Evolutionary conservation across 2,113 vertebrate genomes (phyloP).

Genomic region (mouse (Mus musculus)): DNA sequence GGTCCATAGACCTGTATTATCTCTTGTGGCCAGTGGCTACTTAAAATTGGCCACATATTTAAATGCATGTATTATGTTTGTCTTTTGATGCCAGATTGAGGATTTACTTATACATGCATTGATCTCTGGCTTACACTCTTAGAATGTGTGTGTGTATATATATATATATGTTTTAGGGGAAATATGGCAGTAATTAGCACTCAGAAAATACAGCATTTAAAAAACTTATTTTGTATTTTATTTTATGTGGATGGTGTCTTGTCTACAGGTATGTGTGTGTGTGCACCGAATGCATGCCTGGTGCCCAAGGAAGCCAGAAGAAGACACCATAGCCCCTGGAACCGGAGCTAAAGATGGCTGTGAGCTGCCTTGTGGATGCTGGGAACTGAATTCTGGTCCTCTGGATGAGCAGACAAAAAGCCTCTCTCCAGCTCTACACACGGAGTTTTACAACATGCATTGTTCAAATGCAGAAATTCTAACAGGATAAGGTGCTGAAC

Average conservation of each 20-base stretch:
- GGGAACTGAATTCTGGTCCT: neutral
- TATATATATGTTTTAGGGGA: neutral
- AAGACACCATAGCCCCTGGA: neutral
- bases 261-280: neutral
- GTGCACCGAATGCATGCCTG: too few species aligned
- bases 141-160: neutral
- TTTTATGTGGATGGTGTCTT: neutral
- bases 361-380: neutral
- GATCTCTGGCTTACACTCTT: conserved; percentile 1
- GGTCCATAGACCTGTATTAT: neutral
- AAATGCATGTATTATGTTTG: neutral
- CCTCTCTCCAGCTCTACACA: neutral
- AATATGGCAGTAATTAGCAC: neutral
- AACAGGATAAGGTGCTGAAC: neutral
- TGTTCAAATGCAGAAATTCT: conserved; percentile 14
- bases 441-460: neutral
- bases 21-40: neutral
- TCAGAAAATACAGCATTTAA: neutral
- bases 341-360: neutral
- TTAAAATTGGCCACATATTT: conserved; percentile 10
- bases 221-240: neutral
- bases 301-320: neutral
- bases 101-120: neutral
- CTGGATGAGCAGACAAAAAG: neutral
- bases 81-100: neutral